Percentiles rank a stretch among this genome's conserved stretches.
These are phyloP conservation scores for Atta cephalotes DNA, from an alignment of 1,140 invertebrate genomes.

Conservation along the genomic window DNA sequence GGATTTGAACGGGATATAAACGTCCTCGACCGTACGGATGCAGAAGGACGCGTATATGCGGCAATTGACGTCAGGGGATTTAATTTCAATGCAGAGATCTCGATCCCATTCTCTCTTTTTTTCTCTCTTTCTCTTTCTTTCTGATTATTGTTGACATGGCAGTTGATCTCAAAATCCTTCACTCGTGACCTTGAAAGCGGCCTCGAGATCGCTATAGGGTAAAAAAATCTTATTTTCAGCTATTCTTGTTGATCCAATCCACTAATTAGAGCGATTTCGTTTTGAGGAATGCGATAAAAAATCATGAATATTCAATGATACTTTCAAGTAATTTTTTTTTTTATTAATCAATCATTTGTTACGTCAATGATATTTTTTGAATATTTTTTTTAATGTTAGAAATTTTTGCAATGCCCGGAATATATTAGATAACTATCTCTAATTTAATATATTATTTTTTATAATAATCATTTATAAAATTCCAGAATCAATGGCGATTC, in stretches of 20 bases:
- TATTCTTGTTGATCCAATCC: not conserved
- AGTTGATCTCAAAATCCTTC: conserved; percentile 30
- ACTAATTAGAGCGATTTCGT: not conserved
- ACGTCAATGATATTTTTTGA: not conserved
- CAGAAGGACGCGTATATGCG: conserved; percentile 21
- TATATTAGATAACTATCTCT: not conserved
- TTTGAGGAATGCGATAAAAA: not conserved
- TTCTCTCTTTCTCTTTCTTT: not conserved
- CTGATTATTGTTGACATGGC: not conserved
- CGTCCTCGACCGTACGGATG: conserved; percentile 57
- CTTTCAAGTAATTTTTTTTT: not conserved
- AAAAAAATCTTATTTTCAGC: conserved; percentile 27
- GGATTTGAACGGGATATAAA: conserved; percentile 16
- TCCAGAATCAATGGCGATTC: not conserved
- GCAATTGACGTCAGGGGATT: conserved; percentile 39
- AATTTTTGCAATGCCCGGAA: not conserved
- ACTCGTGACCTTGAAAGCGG: conserved; percentile 30
- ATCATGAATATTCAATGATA: not conserved
- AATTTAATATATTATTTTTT: not conserved
- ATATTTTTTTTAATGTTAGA: not conserved
- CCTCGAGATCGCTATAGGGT: conserved; percentile 24
- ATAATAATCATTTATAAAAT: not conserved
- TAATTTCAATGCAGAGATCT: conserved; percentile 37
- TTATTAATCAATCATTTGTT: not conserved
- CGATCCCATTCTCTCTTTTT: conserved; percentile 53